Percentiles rank a stretch among this genome's conserved stretches.
phyloP scores from a whole-genome alignment of 2,113 vertebrate species.

The Cettia cetti region DNA sequence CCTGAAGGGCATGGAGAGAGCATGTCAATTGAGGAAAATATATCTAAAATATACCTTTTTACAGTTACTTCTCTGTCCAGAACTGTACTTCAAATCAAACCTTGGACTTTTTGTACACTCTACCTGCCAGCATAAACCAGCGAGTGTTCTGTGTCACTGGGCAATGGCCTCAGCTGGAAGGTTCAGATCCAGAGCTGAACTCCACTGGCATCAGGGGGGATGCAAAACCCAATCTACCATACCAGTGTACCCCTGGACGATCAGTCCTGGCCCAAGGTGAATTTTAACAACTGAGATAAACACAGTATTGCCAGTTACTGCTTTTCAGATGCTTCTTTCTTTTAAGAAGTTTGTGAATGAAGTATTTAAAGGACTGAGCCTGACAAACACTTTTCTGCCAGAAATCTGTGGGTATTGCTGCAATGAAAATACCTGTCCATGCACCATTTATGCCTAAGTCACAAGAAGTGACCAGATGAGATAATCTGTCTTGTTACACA shows the following conservation, averaged over 20 bases:
- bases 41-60: background rate
- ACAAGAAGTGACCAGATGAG: background rate
- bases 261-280: background rate
- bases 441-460: background rate
- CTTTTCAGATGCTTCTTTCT: background rate
- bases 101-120: background rate
- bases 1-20: background rate
- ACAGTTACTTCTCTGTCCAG: background rate
- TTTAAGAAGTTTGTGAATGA: background rate
- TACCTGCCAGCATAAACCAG: background rate
- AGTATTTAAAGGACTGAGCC: background rate
- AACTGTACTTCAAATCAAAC: background rate
- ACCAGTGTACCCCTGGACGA: background rate
- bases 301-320: background rate
- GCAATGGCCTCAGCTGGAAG: background rate
- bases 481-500: constrained; percentile 2
- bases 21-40: background rate
- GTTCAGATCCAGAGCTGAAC: background rate
- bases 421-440: background rate
- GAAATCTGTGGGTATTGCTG: background rate
- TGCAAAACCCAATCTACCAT: background rate
- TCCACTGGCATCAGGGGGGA: background rate
- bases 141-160: background rate
- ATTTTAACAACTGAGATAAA: background rate
- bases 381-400: background rate